Evolutionary conservation across 2,113 vertebrate species (phyloP).

Genomic region (Porphyrio hochstetteri): DNA sequence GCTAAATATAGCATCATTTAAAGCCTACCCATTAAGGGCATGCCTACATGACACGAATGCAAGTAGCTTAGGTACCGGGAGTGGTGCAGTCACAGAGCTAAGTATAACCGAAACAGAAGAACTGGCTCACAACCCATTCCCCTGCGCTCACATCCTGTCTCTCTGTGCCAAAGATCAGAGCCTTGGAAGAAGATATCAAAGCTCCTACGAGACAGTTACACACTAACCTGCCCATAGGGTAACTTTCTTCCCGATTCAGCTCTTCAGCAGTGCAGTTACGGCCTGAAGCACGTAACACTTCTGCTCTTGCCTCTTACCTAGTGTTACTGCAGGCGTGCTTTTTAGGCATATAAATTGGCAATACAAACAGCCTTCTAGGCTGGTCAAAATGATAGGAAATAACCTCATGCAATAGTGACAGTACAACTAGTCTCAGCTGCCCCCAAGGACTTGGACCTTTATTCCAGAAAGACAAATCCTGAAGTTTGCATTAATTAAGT

Average conservation of each 20-base stretch:
- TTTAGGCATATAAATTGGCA: not conserved
- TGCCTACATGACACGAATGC: constrained; percentile 32
- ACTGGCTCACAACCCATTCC: not conserved
- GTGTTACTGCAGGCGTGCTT: not conserved
- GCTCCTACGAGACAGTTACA: not conserved
- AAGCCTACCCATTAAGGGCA: constrained; percentile 55
- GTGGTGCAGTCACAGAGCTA: constrained; percentile 9
- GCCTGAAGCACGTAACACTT: not conserved
- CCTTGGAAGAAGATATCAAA: constrained; percentile 26
- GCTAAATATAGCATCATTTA: constrained; percentile 54
- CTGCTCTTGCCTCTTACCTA: not conserved
- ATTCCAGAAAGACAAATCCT: not conserved
- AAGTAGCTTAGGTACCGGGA: constrained; percentile 1
- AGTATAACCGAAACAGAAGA: constrained; percentile 44
- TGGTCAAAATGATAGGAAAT: not conserved
- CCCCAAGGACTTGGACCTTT: not conserved
- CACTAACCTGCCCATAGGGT: not conserved
- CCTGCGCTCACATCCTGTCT: constrained; percentile 28
- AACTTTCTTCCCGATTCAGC: constrained; percentile 11
- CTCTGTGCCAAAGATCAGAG: constrained; percentile 9
- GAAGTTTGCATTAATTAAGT: not conserved
- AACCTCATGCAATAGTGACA: not conserved
- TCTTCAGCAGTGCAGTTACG: not conserved
- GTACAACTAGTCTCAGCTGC: not conserved
- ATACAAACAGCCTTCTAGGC: not conserved